Percentiles rank a stretch among this genome's conserved stretches.
phyloP scores from a whole-genome alignment of 2,113 vertebrate genomes.

The Pollachius pollachius region DNA sequence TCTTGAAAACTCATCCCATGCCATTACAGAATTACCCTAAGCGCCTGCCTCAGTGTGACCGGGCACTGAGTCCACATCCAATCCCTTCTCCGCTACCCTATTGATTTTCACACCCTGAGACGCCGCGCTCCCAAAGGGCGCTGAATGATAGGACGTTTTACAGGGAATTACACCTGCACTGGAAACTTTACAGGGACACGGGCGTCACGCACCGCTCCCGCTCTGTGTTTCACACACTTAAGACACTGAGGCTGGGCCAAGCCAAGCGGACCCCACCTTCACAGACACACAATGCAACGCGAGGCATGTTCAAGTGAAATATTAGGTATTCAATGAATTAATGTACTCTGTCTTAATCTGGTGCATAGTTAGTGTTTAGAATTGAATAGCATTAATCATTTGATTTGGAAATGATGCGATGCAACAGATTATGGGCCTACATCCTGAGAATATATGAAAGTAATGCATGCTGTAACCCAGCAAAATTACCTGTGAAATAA shows the following conservation, averaged over 20 bases:
- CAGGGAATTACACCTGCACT: slow-evolving; percentile 92
- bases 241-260: slow-evolving; percentile 28
- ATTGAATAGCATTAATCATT: too few relatives aligned
- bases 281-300: slow-evolving; percentile 1
- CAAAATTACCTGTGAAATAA: too few relatives aligned
- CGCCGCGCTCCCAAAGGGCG: slow-evolving; percentile 81
- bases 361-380: too few relatives aligned
- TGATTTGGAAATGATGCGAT: too few relatives aligned
- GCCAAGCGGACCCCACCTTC: slow-evolving; percentile 10
- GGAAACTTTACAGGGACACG: slow-evolving; percentile 90
- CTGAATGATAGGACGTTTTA: slow-evolving; percentile 91
- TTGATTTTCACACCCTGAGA: slow-evolving; percentile 75
- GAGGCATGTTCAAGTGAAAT: not conserved
- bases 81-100: slow-evolving; percentile 57
- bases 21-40: slow-evolving; percentile 78
- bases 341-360: too few relatives aligned
- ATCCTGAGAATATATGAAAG: too few relatives aligned
- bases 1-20: slow-evolving; percentile 54
- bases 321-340: too few relatives aligned
- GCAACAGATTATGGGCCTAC: too few relatives aligned
- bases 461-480: too few relatives aligned
- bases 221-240: slow-evolving; percentile 10
- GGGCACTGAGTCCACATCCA: slow-evolving; percentile 55
- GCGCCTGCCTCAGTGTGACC: slow-evolving; percentile 55
- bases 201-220: slow-evolving; percentile 64